Conservation (phyloP, 2,888 invertebrate species). For the Plebejus argus region DNA sequence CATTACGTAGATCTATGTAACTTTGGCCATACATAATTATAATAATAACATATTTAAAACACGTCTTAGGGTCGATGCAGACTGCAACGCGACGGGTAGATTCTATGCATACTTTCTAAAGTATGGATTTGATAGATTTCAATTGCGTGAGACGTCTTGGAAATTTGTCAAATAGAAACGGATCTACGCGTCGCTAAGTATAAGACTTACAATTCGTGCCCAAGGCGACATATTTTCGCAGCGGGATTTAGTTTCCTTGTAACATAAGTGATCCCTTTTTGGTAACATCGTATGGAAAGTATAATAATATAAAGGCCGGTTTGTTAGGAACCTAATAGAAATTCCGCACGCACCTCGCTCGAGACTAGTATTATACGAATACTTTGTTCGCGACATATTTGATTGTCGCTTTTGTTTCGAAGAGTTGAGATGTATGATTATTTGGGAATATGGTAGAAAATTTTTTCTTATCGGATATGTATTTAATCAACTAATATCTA, state of each 20-base stretch:
- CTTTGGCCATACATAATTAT: neutral
- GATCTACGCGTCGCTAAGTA: too few relatives aligned
- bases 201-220: neutral
- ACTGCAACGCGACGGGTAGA: too few relatives aligned
- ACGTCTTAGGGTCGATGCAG: too few relatives aligned
- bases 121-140: too few relatives aligned
- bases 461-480: too few relatives aligned
- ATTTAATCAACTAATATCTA: too few relatives aligned
- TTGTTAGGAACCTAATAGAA: slow-evolving; percentile 68
- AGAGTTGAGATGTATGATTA: neutral
- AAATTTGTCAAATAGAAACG: too few relatives aligned
- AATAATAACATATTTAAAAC: too few relatives aligned
- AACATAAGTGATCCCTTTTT: slow-evolving; percentile 14
- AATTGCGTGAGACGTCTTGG: too few relatives aligned
- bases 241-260: neutral
- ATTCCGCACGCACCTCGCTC: slow-evolving; percentile 59
- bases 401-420: neutral
- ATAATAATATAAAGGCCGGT: slow-evolving; percentile 64
- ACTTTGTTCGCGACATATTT: neutral
- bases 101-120: too few relatives aligned
- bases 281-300: slow-evolving; percentile 27
- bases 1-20: too few relatives aligned
- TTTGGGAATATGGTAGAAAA: too few relatives aligned
- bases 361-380: slow-evolving; percentile 35
- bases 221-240: neutral